These are phyloP conservation scores for Smutsia temminckii DNA, from an alignment of 2,797 vertebrate genomes.

Conservation along the genomic window DNA sequence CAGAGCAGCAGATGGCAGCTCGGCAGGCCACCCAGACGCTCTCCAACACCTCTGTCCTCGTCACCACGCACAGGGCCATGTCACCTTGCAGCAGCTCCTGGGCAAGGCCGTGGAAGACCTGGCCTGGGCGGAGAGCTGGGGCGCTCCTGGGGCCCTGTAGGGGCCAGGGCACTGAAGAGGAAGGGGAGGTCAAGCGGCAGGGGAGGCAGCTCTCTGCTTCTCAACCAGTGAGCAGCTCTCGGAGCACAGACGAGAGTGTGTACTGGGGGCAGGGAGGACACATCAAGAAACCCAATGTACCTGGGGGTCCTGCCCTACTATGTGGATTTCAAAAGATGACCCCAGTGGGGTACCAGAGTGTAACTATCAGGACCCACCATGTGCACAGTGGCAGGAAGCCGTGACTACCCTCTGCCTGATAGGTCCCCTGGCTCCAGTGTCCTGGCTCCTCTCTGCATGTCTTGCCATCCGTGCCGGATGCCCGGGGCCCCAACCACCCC, in stretches of 20 bases:
- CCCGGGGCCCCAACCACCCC: fast-evolving
- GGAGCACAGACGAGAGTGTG: neutral
- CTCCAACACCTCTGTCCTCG: neutral
- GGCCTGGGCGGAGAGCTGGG: neutral
- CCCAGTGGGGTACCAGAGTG: neutral
- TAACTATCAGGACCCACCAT: fast-evolving
- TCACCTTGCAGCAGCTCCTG: neutral
- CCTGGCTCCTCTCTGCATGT: neutral
- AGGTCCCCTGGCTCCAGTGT: neutral
- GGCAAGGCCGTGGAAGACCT: neutral
- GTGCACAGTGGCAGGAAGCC: fast-evolving
- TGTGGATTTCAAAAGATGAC: neutral
- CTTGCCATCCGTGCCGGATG: neutral
- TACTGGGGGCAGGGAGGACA: fast-evolving
- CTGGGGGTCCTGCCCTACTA: neutral
- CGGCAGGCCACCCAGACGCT: neutral
- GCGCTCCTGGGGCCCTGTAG: neutral
- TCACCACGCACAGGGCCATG: neutral
- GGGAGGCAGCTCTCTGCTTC: neutral
- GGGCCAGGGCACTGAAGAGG: neutral
- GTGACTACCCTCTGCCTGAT: neutral
- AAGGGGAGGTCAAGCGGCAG: fast-evolving
- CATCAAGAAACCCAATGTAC: fast-evolving
- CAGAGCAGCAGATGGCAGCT: neutral
- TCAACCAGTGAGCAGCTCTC: neutral